These are phyloP conservation scores for Furcula furcula DNA, from an alignment of 2,888 invertebrate genomes.

Conservation along the genomic window DNA sequence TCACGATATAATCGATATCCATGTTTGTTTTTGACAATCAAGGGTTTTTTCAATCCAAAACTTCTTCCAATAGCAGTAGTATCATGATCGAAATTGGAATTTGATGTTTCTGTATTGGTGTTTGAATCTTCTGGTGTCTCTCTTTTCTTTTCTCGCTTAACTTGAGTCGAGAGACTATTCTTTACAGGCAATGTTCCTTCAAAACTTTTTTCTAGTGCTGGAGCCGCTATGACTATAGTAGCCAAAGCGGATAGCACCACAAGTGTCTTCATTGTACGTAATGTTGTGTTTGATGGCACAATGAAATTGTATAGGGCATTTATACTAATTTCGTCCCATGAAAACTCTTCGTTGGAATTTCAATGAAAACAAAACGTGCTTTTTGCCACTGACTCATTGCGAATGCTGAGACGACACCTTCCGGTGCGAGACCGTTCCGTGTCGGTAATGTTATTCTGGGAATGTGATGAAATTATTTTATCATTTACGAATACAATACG, in stretches of 20 bases:
- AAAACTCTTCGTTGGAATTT: constrained; percentile 21
- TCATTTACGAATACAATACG: constrained; percentile 5
- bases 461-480: constrained; percentile 5
- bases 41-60: constrained; percentile 48
- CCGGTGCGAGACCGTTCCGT: constrained; percentile 20
- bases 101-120: not conserved
- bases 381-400: constrained; percentile 19
- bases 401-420: constrained; percentile 49
- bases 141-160: constrained; percentile 53
- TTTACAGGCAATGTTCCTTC: constrained; percentile 22
- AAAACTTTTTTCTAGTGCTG: constrained; percentile 40
- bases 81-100: constrained; percentile 12
- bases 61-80: constrained; percentile 37
- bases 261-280: constrained; percentile 65
- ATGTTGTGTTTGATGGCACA: constrained; percentile 48
- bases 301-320: constrained; percentile 37
- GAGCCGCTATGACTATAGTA: constrained; percentile 53
- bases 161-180: constrained; percentile 21
- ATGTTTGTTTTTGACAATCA: constrained; percentile 59
- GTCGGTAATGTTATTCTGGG: constrained; percentile 1
- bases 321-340: constrained; percentile 51
- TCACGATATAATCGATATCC: constrained; percentile 58
- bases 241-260: constrained; percentile 58
- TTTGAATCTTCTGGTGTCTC: constrained; percentile 33
- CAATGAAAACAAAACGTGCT: constrained; percentile 57